phyloP scores from a whole-genome alignment of 2,888 invertebrate genomes.

The Acanthosepion lycidas region DNA sequence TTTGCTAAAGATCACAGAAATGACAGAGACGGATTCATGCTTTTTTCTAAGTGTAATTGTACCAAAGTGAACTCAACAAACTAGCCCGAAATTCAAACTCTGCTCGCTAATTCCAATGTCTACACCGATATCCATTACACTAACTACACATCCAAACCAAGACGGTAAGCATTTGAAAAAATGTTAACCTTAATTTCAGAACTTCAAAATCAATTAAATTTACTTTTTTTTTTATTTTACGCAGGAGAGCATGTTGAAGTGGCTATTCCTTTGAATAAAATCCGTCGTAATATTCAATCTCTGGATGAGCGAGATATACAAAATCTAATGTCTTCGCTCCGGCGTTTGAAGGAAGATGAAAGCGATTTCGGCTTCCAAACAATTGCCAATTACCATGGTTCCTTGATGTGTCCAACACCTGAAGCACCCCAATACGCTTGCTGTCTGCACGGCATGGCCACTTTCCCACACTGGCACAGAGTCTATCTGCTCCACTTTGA shows the following conservation, averaged over 20 bases:
- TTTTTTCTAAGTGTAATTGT: no score
- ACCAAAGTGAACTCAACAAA: no score
- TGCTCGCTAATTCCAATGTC: no score
- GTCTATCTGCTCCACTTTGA: conserved; percentile 54
- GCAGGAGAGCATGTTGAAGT: neutral
- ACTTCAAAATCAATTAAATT: neutral
- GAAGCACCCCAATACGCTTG: conserved; percentile 53
- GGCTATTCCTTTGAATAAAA: conserved; percentile 50
- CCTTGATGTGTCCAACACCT: conserved; percentile 50
- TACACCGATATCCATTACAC: no score
- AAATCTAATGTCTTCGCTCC: conserved; percentile 54
- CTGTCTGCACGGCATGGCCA: conserved; percentile 54
- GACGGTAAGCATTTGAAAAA: no score
- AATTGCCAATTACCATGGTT: conserved; percentile 54
- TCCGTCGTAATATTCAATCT: conserved; percentile 51
- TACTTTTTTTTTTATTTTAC: neutral
- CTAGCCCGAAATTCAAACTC: no score
- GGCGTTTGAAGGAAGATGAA: conserved; percentile 54
- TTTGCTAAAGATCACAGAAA: no score
- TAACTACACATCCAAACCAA: no score
- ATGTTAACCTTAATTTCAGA: no score
- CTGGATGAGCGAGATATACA: conserved; percentile 53
- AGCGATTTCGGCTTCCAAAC: conserved; percentile 54
- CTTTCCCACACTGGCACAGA: conserved; percentile 55
- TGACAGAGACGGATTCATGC: no score